Evolutionary conservation across 2,888 invertebrate genomes (phyloP), one percentile per base, ranked within the genome.

Genomic region (Erynnis tages): DNA sequence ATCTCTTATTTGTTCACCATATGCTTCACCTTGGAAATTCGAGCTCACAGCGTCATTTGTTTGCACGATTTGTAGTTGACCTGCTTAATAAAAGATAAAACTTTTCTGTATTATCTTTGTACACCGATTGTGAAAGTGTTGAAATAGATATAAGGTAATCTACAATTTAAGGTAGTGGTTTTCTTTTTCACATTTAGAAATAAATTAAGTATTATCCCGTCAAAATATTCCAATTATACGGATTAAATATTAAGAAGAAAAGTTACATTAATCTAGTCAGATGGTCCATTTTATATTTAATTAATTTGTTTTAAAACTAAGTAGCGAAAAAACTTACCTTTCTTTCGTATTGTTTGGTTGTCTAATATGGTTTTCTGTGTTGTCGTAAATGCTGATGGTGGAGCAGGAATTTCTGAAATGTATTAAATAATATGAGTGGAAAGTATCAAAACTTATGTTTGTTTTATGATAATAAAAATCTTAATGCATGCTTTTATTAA

Each of bases 371-470:
- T 64, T 64, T 82, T 86, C 59, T 75, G 82, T 7, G 89, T 87
- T 1, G 95, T 92, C 47, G 93, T 93, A 61, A 91, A 91, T n/a
- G 92, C 90, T 1, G 95, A 95, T 3, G 95, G 95, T 1, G 96
- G 96, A 2, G 95, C 94, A 17, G 95, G 95, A 81, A 96, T 95
- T 92, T 96, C 96, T 96, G 91, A 57, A 86, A 87, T 35, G 1
- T 16, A 16, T 16, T 34, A 16, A 14, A 13, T 7, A 14, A 34
- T n/a, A 17, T 2, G 4, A 25, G 2, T 2, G 25, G 8, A 25
- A 25, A 6, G 6, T 6, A 25, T 8, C 8, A 25, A 25, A 25
- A 25, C 5, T 4, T 2, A 5, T 11, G 7, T 1, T 25, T 7
- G n/a, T 8, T 6, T 25, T n/a, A 25, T 25, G 2, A 8, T n/a